Conservation (phyloP, 2,888 invertebrate genomes). For the Trichacis sp. region DNA sequence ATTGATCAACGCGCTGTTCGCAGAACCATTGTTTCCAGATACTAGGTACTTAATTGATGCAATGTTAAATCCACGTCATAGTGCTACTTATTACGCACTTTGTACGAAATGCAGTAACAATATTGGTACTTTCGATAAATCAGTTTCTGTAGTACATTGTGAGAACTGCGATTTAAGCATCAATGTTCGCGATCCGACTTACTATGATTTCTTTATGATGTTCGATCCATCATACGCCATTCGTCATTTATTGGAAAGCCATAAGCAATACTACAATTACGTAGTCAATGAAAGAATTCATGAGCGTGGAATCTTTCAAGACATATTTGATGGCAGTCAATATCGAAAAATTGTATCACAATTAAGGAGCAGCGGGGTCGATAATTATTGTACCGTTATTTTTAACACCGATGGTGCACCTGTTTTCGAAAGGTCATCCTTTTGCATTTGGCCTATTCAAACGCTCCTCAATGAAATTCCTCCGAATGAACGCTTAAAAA, state of each 20-base stretch:
- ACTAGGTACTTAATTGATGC: constrained; percentile 16
- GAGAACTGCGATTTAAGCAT: background rate
- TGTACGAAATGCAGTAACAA: constrained; percentile 12
- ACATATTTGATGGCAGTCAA: constrained; percentile 8
- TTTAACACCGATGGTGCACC: constrained; percentile 8
- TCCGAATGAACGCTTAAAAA: background rate
- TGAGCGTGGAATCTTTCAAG: background rate
- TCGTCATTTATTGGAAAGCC: constrained; percentile 3
- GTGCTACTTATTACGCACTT: constrained; percentile 12
- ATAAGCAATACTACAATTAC: constrained; percentile 4
- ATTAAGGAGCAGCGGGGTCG: background rate
- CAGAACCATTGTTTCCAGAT: constrained; percentile 22
- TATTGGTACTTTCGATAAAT: constrained; percentile 4
- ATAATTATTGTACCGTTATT: constrained; percentile 7
- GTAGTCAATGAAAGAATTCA: constrained; percentile 15
- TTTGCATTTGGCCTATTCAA: constrained; percentile 10
- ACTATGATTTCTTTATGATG: no score
- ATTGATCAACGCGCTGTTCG: no score
- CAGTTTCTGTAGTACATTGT: background rate
- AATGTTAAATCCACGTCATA: constrained; percentile 7
- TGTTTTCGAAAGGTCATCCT: background rate
- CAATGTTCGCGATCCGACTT: constrained; percentile 1
- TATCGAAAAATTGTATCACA: constrained; percentile 8
- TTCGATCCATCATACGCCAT: background rate
- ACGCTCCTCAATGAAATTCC: constrained; percentile 6